Conservation (phyloP, 1,140 invertebrate species). For the Drusus annulatus region DNA sequence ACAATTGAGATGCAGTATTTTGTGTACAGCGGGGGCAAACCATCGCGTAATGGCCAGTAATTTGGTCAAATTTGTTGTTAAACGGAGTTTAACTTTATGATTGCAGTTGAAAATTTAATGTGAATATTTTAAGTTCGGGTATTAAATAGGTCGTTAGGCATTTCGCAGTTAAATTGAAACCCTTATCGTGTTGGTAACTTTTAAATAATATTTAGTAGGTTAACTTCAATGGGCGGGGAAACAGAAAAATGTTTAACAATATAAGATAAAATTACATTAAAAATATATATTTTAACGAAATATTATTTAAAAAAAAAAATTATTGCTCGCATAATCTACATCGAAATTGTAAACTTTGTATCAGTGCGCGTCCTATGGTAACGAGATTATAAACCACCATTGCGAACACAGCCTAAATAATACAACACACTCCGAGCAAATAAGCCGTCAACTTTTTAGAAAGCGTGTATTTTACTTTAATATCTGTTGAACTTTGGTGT, state of each 20-base stretch:
- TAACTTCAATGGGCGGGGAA: too few species aligned
- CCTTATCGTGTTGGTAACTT: constrained; percentile 3
- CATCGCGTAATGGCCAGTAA: constrained; percentile 20
- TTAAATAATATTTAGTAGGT: not conserved
- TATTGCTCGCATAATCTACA: too few species aligned
- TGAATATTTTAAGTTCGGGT: not conserved
- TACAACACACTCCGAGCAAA: constrained; percentile 4
- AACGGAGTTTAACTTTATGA: constrained; percentile 28
- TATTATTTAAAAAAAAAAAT: too few species aligned
- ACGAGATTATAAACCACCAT: too few species aligned
- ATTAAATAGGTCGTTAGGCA: constrained; percentile 10
- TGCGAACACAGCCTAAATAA: too few species aligned
- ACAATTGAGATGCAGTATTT: constrained; percentile 22
- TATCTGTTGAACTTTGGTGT: constrained; percentile 31
- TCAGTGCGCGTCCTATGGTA: too few species aligned
- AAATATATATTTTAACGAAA: too few species aligned
- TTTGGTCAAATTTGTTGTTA: constrained; percentile 17
- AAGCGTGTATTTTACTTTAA: constrained; percentile 31
- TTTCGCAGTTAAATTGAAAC: not conserved
- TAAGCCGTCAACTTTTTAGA: constrained; percentile 8
- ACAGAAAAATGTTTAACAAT: too few species aligned
- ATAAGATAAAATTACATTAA: too few species aligned
- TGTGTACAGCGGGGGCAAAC: not conserved
- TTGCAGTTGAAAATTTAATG: constrained; percentile 21
- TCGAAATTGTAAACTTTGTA: too few species aligned